Conservation (phyloP, 2,888 invertebrate genomes). For the Iselma pallidipennis region DNA sequence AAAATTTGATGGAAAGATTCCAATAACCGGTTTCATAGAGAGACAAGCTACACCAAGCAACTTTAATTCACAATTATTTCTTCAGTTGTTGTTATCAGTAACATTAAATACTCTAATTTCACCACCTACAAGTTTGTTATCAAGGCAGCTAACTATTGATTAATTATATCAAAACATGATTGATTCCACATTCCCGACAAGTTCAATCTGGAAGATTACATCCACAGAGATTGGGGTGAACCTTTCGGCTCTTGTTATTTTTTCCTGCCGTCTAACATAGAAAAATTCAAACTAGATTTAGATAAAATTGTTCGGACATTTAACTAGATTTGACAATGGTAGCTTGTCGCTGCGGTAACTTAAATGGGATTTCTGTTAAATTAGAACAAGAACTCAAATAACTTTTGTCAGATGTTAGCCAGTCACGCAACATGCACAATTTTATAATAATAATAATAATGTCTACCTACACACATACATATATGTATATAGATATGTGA, state of each 20-base stretch:
- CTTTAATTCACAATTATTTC: too few relatives aligned
- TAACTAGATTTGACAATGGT: too few relatives aligned
- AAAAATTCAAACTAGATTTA: constrained; percentile 2
- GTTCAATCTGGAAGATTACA: background rate
- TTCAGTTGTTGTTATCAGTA: too few relatives aligned
- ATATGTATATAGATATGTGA: background rate
- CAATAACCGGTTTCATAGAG: background rate
- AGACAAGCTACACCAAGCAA: too few relatives aligned
- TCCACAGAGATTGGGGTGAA: background rate
- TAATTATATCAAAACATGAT: background rate
- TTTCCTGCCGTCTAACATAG: constrained; percentile 2
- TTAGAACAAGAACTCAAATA: constrained; percentile 8
- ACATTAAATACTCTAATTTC: too few relatives aligned
- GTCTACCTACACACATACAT: constrained; percentile 8
- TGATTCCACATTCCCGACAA: background rate
- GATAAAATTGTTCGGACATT: background rate
- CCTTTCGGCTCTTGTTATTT: background rate
- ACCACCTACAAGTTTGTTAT: too few relatives aligned
- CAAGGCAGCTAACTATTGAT: too few relatives aligned
- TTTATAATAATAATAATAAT: constrained; percentile 20
- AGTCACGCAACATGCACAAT: constrained; percentile 19
- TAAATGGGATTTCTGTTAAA: constrained; percentile 8
- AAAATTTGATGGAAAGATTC: background rate
- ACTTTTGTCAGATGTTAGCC: constrained; percentile 11
- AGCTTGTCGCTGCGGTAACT: background rate